Conservation (phyloP, 2,113 vertebrate genomes). For the Phalacrocorax aristotelis region DNA sequence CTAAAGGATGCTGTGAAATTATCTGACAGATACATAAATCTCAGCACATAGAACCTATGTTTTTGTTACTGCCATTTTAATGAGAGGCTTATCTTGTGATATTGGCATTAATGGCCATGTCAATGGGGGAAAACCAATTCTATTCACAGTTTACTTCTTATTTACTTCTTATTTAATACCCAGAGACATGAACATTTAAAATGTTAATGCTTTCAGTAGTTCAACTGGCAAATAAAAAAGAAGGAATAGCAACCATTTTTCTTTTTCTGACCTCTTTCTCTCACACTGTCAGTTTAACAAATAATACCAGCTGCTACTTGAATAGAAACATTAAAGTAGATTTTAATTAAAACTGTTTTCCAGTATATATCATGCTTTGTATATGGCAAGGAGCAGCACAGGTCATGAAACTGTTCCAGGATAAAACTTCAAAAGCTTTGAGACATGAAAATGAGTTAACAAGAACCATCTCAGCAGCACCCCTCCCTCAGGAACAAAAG, state of each 20-base stretch:
- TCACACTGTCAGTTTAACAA: background rate
- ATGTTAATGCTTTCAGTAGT: background rate
- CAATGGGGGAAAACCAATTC: background rate
- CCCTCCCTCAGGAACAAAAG: background rate
- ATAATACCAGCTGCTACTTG: background rate
- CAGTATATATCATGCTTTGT: background rate
- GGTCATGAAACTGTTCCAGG: background rate
- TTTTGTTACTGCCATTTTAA: background rate
- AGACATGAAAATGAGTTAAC: background rate
- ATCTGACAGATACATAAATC: background rate
- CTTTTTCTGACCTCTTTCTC: background rate
- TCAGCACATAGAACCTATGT: background rate
- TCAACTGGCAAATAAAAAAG: background rate
- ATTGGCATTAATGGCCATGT: background rate
- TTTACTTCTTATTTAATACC: background rate
- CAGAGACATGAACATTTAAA: background rate
- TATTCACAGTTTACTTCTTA: background rate
- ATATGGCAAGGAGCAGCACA: background rate
- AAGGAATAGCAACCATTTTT: background rate
- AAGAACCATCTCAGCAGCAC: background rate
- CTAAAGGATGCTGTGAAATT: background rate
- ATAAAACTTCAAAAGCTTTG: background rate
- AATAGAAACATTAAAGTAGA: background rate
- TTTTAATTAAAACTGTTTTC: slow-evolving; percentile 44
- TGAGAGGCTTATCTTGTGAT: background rate